Conservation (phyloP, 2,888 invertebrate species). For the Sycophila texana region DNA sequence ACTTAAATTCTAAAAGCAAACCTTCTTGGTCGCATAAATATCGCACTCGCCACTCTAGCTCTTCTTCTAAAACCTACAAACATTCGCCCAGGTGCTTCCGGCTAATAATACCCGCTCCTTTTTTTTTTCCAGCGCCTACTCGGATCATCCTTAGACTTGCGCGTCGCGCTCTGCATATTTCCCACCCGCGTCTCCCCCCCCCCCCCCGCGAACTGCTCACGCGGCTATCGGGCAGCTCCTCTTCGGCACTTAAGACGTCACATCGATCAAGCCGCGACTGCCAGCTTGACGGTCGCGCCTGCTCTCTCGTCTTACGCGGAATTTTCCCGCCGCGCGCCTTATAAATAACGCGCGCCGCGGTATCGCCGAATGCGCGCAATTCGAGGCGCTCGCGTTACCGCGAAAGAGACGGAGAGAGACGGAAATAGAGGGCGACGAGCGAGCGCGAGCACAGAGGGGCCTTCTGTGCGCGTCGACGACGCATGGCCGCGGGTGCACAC, state of each 20-base stretch:
- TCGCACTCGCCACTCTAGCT: no score
- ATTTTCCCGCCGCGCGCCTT: constrained; percentile 51
- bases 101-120: not conserved
- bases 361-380: constrained; percentile 40
- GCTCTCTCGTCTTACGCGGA: constrained; percentile 44
- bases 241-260: constrained; percentile 67
- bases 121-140: not conserved
- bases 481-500: not conserved
- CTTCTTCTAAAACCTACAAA: no score
- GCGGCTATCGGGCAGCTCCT: constrained; percentile 58
- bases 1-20: no score
- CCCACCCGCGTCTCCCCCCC: no score
- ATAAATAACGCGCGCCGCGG: constrained; percentile 55
- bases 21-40: no score
- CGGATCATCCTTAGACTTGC: not conserved
- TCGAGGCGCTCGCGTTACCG: constrained; percentile 36
- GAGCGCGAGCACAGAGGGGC: constrained; percentile 6
- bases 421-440: constrained; percentile 31
- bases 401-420: constrained; percentile 20
- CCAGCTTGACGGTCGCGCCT: constrained; percentile 66
- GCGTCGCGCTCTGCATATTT: not conserved
- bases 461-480: constrained; percentile 13
- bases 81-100: not conserved
- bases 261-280: constrained; percentile 69
- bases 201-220: constrained; percentile 1